phyloP scores from a whole-genome alignment of 2,797 vertebrate species.

The Setipinna tenuifilis region DNA sequence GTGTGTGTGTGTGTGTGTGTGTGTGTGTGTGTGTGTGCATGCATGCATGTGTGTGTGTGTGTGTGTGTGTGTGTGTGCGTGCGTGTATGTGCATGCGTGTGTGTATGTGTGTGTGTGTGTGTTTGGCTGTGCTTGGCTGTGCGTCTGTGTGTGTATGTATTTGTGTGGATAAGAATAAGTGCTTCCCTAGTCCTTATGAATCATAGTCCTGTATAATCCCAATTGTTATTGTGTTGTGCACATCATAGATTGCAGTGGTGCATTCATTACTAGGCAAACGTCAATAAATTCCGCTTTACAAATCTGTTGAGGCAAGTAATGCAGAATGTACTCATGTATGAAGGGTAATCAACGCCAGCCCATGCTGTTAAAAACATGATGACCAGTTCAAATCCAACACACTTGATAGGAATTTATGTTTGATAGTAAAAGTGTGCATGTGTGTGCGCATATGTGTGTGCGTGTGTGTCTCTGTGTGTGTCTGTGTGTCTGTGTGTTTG shows the following conservation, averaged over 20 bases:
- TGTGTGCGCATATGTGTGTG: background rate
- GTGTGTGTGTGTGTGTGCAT: slow-evolving; percentile 26
- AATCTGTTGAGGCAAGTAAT: background rate
- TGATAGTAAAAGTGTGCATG: background rate
- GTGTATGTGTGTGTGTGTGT: slow-evolving; percentile 14
- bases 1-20: slow-evolving; percentile 7
- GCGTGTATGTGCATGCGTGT: slow-evolving; percentile 13
- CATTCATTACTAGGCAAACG: background rate
- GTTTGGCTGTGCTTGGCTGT: background rate
- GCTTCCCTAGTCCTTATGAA: background rate
- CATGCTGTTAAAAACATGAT: background rate
- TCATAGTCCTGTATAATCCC: background rate
- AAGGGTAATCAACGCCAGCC: background rate
- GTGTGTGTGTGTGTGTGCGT: slow-evolving; percentile 7
- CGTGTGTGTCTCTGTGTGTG: slow-evolving; percentile 29
- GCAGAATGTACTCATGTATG: background rate
- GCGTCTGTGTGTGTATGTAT: background rate
- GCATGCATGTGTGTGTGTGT: slow-evolving; percentile 25
- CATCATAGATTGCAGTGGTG: background rate
- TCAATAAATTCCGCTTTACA: background rate
- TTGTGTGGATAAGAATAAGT: background rate
- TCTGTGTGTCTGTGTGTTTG: slow-evolving; percentile 50
- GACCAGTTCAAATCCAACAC: background rate
- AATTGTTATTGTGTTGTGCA: background rate
- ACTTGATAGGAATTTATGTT: background rate